Evolutionary conservation across 2,888 invertebrate species (phyloP), one percentile per base, ranked within the genome.

Genomic region (Nomada hirtipes): DNA sequence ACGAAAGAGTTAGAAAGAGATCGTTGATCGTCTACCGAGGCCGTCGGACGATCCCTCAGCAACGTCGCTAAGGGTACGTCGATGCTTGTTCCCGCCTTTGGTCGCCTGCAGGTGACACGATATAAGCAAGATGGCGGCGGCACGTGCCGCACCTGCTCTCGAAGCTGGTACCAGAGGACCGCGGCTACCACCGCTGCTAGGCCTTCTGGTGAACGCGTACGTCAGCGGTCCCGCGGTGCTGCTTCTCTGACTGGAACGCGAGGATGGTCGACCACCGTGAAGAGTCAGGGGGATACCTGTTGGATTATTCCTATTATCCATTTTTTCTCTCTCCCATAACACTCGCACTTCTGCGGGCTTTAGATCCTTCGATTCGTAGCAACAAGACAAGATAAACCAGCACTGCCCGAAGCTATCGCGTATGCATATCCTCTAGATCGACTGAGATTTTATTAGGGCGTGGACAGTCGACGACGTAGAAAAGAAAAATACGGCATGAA

Each of bases 91-190:
- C 81, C 90, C 91, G 86, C 89, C 89, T 85, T 90, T 91, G 88
- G 90, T 91, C 79, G 91, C 91, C 89, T 93, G 93, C 88, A 97
- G 96, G 95, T 97, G 97, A 96, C 97, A 97, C 96, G 97, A 97
- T 96, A 97, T 97, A 95, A 98, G 97, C 97, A 98, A 97, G 97
- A 98, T 97, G 97, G 97, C 97, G 95, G 97, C 97, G 95, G 97
- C 96, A 95, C 97, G 97, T 95, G 97, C 97, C 96, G 97, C 97
- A 97, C 97, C 97, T 97, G 97, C 97, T 95, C 97, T 96, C 94
- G 97, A 97, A 92, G 97, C 96, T 92, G 97, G 96, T 93, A 97
- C 96, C 91, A 96, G 94, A 92, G 96, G 96, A 94, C 96, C 97
- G 91, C 96, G 96, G 91, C 95, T 95, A 85, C 95, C 95, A 87